Evolutionary conservation across 23 tunicate genomes (phyloP), one percentile per base, ranked within the genome.

Genomic region (Oikopleura dioica): DNA sequence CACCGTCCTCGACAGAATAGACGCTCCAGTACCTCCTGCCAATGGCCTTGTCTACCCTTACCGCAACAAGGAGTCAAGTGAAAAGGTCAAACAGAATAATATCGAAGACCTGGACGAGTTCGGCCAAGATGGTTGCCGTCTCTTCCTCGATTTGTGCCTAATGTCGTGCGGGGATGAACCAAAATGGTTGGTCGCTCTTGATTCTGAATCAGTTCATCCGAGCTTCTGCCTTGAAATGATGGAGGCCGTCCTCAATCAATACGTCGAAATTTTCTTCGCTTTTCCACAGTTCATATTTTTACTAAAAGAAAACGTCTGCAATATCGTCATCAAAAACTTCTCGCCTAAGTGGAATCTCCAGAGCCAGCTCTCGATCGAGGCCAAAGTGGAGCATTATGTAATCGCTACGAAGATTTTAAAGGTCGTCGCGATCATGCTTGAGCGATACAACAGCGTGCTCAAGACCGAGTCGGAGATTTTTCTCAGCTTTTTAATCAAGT

Each of bases 401-500:
- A 83, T 91, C 0, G 80, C 92, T 21, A 91, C 85, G 87, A 68
- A 92, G 26, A 75, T 91, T 35, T 75, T 91, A 26, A 77, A 91
- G 35, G 85, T 91, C 0, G 97, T 91, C 1, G 80, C 85, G 35
- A 59, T 91, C 26, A 51, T 91, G 79, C 77, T 91, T 78, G 85
- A 91, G 69, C 82, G 78, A 59, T 91, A 91, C 37, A 77, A 85
- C 38, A 38, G 55, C 30, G 36, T 75, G 44, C 85, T 91, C 35
- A 77, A 82, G n/a, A 91, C 92, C n/a, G 97, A 85, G 59, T 85
- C 92, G 69, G 97, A 91, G 69, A 91, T 91, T 2, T 91, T 91
- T 82, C 37, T 91, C 26, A 85, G 92, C 1, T 76, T 91, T 68
- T 68, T 91, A 2, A 76, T 91, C 0, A 91, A 91, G 50, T 91